A percentile compares a stretch with the other conserved stretches of the same genome.
Conservation (phyloP, 1,140 invertebrate genomes). For the Orius insidiosus region DNA sequence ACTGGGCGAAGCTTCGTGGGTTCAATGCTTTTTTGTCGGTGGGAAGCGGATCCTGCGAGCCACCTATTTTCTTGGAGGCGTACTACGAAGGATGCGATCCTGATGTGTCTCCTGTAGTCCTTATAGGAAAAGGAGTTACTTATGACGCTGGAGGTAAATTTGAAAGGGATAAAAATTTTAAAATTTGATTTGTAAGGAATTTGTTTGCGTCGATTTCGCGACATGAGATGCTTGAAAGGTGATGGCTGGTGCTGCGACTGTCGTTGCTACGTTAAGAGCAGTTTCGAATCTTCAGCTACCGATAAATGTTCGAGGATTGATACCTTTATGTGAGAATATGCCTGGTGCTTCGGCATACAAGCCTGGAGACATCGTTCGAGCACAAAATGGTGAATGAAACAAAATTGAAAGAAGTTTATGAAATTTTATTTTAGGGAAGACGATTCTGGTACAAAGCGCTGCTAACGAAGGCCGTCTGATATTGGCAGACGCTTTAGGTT, state of each 20-base stretch:
- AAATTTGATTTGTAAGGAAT: constrained; percentile 46
- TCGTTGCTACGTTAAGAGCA: constrained; percentile 33
- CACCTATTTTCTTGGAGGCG: constrained; percentile 41
- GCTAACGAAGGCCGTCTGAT: constrained; percentile 46
- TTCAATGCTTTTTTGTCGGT: constrained; percentile 47
- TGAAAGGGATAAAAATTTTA: too few species aligned
- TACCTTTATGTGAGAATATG: constrained; percentile 45
- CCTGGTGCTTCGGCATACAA: constrained; percentile 38
- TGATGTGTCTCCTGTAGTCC: constrained; percentile 27
- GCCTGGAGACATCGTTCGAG: constrained; percentile 43
- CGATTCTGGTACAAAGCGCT: constrained; percentile 45
- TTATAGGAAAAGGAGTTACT: constrained; percentile 38
- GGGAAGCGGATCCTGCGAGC: constrained; percentile 39
- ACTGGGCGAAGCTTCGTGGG: constrained; percentile 38
- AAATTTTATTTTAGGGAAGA: constrained; percentile 27
- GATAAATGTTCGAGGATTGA: constrained; percentile 34
- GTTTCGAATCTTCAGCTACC: constrained; percentile 33
- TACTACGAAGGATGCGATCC: constrained; percentile 29
- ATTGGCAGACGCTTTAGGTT: constrained; percentile 43
- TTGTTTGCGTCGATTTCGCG: constrained; percentile 34
- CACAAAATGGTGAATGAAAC: constrained; percentile 32
- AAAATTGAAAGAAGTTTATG: neutral
- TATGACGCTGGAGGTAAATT: constrained; percentile 43
- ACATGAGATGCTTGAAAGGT: constrained; percentile 41
- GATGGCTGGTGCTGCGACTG: constrained; percentile 49